Conservation (phyloP, 2,797 vertebrate species). For the Loriculus beryllinus region DNA sequence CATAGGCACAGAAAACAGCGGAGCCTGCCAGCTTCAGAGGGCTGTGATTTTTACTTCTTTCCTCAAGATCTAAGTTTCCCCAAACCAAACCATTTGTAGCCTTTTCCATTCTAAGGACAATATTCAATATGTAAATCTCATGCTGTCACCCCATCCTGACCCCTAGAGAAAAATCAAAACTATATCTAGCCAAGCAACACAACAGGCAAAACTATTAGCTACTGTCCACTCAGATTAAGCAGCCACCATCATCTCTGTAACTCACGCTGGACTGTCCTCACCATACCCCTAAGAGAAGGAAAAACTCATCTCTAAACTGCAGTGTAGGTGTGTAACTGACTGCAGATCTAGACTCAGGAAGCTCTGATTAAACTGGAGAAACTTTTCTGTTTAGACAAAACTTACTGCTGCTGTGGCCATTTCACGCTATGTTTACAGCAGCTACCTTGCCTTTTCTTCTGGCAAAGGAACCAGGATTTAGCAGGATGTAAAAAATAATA, state of each 20-base stretch:
- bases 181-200: constrained; percentile 22
- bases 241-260: not conserved
- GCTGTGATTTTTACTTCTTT: not conserved
- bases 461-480: constrained; percentile 9
- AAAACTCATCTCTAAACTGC: not conserved
- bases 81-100: not conserved
- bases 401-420: not conserved
- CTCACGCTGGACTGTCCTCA: not conserved
- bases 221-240: not conserved
- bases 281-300: not conserved
- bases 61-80: not conserved
- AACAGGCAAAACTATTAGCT: not conserved
- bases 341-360: not conserved
- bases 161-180: not conserved
- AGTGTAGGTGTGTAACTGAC: not conserved
- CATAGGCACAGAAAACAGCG: not conserved
- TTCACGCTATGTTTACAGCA: not conserved
- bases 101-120: not conserved
- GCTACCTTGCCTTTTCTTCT: constrained; percentile 18
- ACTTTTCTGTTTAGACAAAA: not conserved
- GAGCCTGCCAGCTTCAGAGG: not conserved
- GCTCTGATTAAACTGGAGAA: not conserved
- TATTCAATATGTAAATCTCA: not conserved
- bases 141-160: not conserved
- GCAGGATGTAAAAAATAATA: not conserved